Evolutionary conservation across 2,113 vertebrate genomes (phyloP), one percentile per base, ranked within the genome.

Genomic region (Brachypteracias leptosomus): DNA sequence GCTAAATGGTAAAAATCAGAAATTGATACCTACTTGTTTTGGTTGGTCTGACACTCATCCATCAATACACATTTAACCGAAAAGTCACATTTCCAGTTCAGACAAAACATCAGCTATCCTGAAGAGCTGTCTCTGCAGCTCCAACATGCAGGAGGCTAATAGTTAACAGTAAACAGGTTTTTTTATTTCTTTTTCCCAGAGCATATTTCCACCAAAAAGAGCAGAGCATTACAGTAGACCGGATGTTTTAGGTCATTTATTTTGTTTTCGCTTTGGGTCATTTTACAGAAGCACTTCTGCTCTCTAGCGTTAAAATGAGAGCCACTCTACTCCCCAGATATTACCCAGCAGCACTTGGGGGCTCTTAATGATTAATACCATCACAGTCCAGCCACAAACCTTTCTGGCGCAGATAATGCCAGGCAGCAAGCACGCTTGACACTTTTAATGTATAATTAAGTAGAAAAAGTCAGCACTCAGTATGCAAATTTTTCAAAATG

Each of bases 381-480:
- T 98, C 97, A 97, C 98, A 98, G 99, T 99, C 99, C 99, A 99
- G 99, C 99, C 99, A 99, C 99, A 99, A 99, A 99, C 99, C 99
- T 99, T 99, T 99, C 99, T 99, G 98, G 98, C 89, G 98, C 99
- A 99, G 99, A 99, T 99, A 99, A 99, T 99, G 99, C 99, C 99
- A 99, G 98, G 98, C 99, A 99, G 99, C 99, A 99, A 99, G 99
- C 98, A 93, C 97, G 98, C 98, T 99, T 99, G 99, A 99, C 99
- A 99, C 99, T 99, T 99, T 99, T 99, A 99, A 99, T 99, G 99
- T 99, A 99, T 99, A 99, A 99, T 99, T 99, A 99, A 99, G 99
- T 99, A 99, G 99, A 99, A 99, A 99, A 99, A 99, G 99, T 99
- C 99, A 99, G 99, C 99, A 99, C 98, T 98, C 99, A 99, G 98